Conservation (phyloP, 2,797 vertebrate species). For the Sphenodon punctatus region DNA sequence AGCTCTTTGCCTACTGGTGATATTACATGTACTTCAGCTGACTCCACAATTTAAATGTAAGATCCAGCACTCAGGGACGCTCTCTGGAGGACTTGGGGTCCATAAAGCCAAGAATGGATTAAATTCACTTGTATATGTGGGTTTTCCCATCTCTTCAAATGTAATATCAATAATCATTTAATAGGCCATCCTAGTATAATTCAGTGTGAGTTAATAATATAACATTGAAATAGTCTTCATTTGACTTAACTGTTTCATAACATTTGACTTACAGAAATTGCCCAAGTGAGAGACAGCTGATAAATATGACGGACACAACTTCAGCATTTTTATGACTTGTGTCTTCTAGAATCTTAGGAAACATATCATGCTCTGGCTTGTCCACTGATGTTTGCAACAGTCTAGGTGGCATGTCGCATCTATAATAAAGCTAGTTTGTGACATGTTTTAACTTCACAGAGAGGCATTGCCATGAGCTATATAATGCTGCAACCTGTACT, state of each 20-base stretch:
- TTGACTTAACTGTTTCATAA: slow-evolving; percentile 40
- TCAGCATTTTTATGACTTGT: background rate
- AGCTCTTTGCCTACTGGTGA: slow-evolving; percentile 18
- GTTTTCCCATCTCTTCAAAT: slow-evolving; percentile 42
- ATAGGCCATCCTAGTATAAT: slow-evolving; percentile 33
- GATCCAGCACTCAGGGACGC: slow-evolving; percentile 33
- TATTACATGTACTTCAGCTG: slow-evolving; percentile 39
- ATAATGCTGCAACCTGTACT: background rate
- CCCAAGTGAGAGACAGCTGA: background rate
- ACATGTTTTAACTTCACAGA: background rate
- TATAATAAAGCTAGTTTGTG: background rate
- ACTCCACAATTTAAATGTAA: slow-evolving; percentile 56
- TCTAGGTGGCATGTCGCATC: background rate
- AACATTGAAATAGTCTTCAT: slow-evolving; percentile 3
- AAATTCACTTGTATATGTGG: slow-evolving; percentile 15
- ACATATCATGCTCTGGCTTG: background rate
- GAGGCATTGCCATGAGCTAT: background rate
- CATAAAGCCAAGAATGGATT: slow-evolving; percentile 47
- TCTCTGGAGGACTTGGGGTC: slow-evolving; percentile 41
- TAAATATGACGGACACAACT: background rate
- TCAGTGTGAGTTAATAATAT: slow-evolving; percentile 7
- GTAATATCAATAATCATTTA: slow-evolving; percentile 37
- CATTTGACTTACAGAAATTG: background rate
- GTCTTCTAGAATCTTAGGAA: background rate
- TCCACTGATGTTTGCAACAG: slow-evolving; percentile 7